Conservation (phyloP, 37 sponge, comb jelly and placozoan species). For the Cliona cf. orientalis region DNA sequence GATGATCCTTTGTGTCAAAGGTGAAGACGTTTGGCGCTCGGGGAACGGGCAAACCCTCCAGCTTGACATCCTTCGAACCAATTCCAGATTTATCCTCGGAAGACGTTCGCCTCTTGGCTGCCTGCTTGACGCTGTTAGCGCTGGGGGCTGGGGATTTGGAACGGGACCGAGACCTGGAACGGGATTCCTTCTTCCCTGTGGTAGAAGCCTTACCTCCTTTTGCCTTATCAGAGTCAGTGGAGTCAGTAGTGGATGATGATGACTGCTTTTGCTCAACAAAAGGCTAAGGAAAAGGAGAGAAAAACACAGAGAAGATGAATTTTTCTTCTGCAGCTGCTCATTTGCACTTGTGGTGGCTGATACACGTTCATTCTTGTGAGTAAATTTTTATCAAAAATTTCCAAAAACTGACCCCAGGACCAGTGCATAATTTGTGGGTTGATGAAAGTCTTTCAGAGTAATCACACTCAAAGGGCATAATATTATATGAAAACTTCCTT, state of each 20-base stretch:
- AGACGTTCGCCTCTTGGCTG: not conserved
- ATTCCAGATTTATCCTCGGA: conserved; percentile 1
- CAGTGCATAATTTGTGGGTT: no score
- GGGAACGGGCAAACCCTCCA: conserved; percentile 14
- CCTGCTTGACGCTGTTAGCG: not conserved
- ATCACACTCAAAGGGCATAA: no score
- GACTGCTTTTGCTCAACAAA: not conserved
- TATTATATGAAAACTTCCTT: no score
- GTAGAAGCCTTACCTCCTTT: no score
- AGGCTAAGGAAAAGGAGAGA: not conserved
- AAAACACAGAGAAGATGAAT: not conserved
- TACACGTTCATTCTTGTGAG: no score
- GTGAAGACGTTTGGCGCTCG: conserved; percentile 30
- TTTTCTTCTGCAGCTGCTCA: no score
- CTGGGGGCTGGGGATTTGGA: conserved; percentile 32
- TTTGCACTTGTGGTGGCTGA: no score
- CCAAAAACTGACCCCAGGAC: no score
- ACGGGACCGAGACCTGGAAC: conserved; percentile 16
- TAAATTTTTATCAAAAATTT: no score
- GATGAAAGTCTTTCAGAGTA: no score
- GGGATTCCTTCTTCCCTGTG: not conserved
- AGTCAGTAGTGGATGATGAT: no score
- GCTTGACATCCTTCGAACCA: not conserved
- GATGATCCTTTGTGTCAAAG: conserved; percentile 23
- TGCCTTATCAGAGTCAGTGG: not conserved